phyloP scores from a whole-genome alignment of 64 coral and sea anemone species.

The Dendronephthya gigantea region DNA sequence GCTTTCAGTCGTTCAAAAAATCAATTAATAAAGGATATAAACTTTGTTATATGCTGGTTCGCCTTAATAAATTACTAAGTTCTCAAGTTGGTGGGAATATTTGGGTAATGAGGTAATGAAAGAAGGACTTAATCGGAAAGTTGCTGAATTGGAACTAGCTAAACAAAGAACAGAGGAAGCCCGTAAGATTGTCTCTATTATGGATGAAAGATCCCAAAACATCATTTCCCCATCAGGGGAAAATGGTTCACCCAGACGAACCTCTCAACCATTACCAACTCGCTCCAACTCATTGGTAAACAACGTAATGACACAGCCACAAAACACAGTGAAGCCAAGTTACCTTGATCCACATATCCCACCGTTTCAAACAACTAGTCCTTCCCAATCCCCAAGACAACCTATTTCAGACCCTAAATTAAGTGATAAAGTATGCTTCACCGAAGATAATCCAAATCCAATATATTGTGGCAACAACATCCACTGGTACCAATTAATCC shows the following conservation, averaged over 20 bases:
- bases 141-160: constrained; percentile 30
- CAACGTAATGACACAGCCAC: not conserved
- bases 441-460: not conserved
- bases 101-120: not conserved
- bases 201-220: not conserved
- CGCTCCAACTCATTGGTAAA: not conserved
- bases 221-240: not conserved
- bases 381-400: too few relatives aligned
- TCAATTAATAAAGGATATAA: too few relatives aligned
- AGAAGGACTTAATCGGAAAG: too few relatives aligned
- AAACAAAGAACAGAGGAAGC: constrained; percentile 32
- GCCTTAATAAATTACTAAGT: too few relatives aligned
- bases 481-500: not conserved
- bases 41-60: too few relatives aligned
- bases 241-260: not conserved
- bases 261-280: not conserved
- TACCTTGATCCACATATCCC: not conserved
- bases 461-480: not conserved
- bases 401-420: not conserved
- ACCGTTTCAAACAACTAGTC: not conserved
- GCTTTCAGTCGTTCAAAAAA: too few relatives aligned
- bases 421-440: not conserved
- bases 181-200: constrained; percentile 6
- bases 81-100: too few relatives aligned
- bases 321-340: not conserved